These are phyloP conservation scores for Hesperophylax magnus DNA, from an alignment of 1,140 invertebrate genomes.

Conservation along the genomic window DNA sequence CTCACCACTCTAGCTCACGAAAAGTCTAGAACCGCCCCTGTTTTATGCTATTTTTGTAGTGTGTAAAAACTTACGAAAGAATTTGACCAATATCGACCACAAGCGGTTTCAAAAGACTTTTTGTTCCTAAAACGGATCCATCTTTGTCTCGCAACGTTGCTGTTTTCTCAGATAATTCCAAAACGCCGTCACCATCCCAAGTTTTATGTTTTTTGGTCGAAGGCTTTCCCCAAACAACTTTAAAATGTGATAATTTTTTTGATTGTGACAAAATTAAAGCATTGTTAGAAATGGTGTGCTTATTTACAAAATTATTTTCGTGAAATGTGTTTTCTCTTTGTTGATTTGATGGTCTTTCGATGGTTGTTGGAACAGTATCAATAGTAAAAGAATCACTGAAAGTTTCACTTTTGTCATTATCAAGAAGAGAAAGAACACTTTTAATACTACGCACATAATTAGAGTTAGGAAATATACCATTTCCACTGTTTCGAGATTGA, in stretches of 20 bases:
- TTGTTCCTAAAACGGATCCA: slow-evolving; percentile 68
- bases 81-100: slow-evolving; percentile 43
- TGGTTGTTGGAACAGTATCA: not conserved
- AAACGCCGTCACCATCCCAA: slow-evolving; percentile 80
- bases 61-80: slow-evolving; percentile 20
- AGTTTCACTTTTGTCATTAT: slow-evolving; percentile 15
- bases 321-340: not conserved
- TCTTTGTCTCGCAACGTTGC: slow-evolving; percentile 72
- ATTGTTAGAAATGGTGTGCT: too few relatives aligned
- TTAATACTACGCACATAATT: slow-evolving; percentile 16
- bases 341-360: not conserved
- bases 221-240: slow-evolving; percentile 78
- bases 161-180: slow-evolving; percentile 71
- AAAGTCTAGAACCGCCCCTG: too few relatives aligned
- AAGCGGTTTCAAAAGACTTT: slow-evolving; percentile 60
- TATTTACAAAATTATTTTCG: slow-evolving; percentile 2
- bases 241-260: slow-evolving; percentile 3
- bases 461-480: slow-evolving; percentile 23
- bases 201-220: slow-evolving; percentile 83
- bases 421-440: slow-evolving; percentile 35
- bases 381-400: not conserved
- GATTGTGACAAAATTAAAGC: too few relatives aligned
- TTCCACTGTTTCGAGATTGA: not conserved
- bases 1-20: too few relatives aligned
- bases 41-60: too few relatives aligned